Percentiles rank a stretch among this genome's conserved stretches.
phyloP scores from a whole-genome alignment of 2,888 invertebrate species.

The Carabus problematicus region DNA sequence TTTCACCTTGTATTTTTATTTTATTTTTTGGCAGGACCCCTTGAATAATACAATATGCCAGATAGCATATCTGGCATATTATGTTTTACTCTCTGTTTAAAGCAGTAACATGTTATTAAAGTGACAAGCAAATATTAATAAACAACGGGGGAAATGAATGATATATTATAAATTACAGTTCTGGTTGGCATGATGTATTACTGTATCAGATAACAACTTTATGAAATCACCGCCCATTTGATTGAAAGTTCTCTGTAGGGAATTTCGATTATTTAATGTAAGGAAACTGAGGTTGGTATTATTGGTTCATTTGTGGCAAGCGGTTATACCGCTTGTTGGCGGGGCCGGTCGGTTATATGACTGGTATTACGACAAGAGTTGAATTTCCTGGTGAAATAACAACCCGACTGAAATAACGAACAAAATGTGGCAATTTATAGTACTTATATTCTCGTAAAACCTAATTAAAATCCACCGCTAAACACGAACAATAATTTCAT shows the following conservation, averaged over 20 bases:
- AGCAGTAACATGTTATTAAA: not conserved
- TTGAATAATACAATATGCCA: not conserved
- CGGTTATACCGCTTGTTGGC: too few relatives aligned
- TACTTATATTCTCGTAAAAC: slow-evolving; percentile 40
- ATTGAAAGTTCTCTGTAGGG: not conserved
- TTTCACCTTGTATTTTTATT: too few relatives aligned
- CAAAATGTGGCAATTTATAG: slow-evolving; percentile 40
- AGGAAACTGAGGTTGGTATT: too few relatives aligned
- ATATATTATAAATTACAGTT: not conserved
- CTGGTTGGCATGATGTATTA: too few relatives aligned
- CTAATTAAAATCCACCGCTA: slow-evolving; percentile 39
- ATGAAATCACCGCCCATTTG: not conserved
- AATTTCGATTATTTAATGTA: too few relatives aligned
- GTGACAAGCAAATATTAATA: not conserved
- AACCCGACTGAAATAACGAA: slow-evolving; percentile 1
- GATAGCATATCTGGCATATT: not conserved
- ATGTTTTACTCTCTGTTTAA: too few relatives aligned
- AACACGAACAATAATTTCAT: slow-evolving; percentile 41
- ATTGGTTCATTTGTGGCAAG: too few relatives aligned
- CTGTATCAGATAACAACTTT: not conserved
- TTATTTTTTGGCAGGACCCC: too few relatives aligned
- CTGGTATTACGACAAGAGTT: too few relatives aligned
- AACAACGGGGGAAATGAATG: not conserved
- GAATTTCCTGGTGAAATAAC: too few relatives aligned
- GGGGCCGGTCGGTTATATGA: too few relatives aligned